phyloP scores from a whole-genome alignment of 2,797 vertebrate genomes.

The Coluber constrictor region DNA sequence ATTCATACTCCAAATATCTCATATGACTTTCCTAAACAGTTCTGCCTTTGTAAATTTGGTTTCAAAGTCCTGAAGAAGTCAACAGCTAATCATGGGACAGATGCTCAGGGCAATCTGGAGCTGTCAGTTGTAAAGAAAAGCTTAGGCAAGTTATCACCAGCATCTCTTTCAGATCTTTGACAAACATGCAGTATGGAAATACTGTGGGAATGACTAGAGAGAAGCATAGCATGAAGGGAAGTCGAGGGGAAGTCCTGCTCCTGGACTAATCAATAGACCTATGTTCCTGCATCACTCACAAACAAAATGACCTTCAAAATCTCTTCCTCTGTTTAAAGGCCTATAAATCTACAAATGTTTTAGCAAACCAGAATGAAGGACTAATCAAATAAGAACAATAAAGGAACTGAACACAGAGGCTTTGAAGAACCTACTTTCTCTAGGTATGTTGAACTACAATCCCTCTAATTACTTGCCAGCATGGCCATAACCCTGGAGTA shows the following conservation, averaged over 20 bases:
- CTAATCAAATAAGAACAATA: neutral
- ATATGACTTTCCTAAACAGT: neutral
- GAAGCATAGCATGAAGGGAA: neutral
- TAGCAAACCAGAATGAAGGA: neutral
- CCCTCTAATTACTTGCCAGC: neutral
- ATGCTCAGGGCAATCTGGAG: neutral
- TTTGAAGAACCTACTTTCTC: neutral
- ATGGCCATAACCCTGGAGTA: neutral
- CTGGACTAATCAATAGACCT: neutral
- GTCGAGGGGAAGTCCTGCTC: neutral
- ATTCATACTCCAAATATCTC: neutral
- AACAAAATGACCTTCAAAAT: neutral
- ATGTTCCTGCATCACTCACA: neutral
- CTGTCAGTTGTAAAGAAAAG: neutral
- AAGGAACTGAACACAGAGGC: neutral
- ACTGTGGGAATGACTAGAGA: neutral
- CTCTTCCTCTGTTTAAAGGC: no score
- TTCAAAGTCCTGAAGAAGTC: neutral
- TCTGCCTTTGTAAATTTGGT: neutral
- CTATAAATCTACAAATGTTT: neutral
- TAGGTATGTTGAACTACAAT: neutral
- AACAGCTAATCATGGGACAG: neutral
- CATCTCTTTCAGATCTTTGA: neutral
- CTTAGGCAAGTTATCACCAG: neutral
- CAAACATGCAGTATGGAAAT: neutral